Conservation (phyloP, 2,797 vertebrate genomes). For the Cyprinella venusta region DNA sequence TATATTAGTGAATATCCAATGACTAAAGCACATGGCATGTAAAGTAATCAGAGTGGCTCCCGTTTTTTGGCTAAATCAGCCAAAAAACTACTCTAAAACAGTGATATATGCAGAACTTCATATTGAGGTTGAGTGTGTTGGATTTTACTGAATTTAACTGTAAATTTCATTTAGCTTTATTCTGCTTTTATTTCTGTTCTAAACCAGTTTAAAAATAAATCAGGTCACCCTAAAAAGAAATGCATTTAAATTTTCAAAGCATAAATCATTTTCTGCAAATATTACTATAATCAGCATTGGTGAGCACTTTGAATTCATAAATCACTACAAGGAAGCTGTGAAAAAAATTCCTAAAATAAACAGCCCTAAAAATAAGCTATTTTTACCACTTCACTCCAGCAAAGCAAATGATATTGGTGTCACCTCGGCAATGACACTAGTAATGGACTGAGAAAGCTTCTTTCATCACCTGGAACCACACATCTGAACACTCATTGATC, state of each 20-base stretch:
- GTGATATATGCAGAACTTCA: neutral
- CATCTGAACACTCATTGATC: conserved; percentile 51
- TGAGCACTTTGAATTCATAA: conserved; percentile 16
- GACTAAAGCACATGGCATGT: neutral
- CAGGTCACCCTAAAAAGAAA: neutral
- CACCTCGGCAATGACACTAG: conserved; percentile 11
- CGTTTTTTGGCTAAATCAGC: neutral
- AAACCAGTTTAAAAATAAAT: neutral
- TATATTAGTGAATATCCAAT: neutral
- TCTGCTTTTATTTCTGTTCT: neutral
- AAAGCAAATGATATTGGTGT: conserved; percentile 22
- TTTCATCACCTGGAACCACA: conserved; percentile 28
- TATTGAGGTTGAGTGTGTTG: neutral
- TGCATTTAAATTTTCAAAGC: neutral
- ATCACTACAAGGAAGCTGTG: conserved; percentile 3
- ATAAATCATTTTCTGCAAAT: neutral
- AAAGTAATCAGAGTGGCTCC: neutral
- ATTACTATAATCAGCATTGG: neutral
- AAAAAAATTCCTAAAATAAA: neutral
- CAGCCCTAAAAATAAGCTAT: conserved; percentile 30
- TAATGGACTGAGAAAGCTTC: conserved; percentile 19
- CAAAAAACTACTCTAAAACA: neutral
- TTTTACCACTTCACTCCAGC: conserved; percentile 19
- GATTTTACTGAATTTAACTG: neutral
- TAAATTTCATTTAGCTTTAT: neutral